Evolutionary conservation across 2,113 vertebrate genomes (phyloP), one percentile per base, ranked within the genome.

Genomic region (Gasterosteus aculeatus): DNA sequence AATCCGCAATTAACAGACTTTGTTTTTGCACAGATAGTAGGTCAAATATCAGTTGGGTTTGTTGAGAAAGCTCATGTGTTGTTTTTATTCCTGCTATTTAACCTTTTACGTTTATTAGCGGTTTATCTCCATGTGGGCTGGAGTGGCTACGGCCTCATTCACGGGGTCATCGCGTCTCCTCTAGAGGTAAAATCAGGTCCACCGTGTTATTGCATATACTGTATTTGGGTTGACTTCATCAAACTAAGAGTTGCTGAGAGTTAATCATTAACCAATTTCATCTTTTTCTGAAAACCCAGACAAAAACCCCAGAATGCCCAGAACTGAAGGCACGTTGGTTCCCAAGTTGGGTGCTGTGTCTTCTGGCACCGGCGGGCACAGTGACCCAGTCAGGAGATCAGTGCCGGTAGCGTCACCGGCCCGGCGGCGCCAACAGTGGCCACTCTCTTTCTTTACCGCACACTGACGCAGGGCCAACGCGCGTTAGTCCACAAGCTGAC

Each of bases 311-410:
- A 74, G 46, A 22, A 5, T 38, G 67, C 71, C 33, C 33, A 33
- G 59, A 47, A 80, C 61, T 22, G 6, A 51, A 51, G 56, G 57
- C 74, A 47, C 41, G 68, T 53, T 66, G 77, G 18, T 46, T 82
- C 72, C 77, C 59, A 75, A 60, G 67, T 59, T 58, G 35, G 22
- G 31, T 15, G 42, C 63, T 15, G 35, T 83, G 38, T 73, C 76
- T 69, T 62, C 78, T 69, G 77, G 77, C 72, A 76, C 64, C 62
- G 70, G 58, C 16, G 5, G 5, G 73, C 63, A 83, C 75, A 84
- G 84, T 75, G 80, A 83, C 69, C 68, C 75, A 70, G 71, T 62
- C 72, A 84, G 85, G 51, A 83, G 77, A 86, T 89, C 74, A 87
- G 83, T 77, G 8, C 58, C 1, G 78, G 81, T 85, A 81, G 81